These are phyloP conservation scores for Epizoanthus stellaris DNA, from an alignment of 92 coral and sea anemone genomes.

Conservation along the genomic window DNA sequence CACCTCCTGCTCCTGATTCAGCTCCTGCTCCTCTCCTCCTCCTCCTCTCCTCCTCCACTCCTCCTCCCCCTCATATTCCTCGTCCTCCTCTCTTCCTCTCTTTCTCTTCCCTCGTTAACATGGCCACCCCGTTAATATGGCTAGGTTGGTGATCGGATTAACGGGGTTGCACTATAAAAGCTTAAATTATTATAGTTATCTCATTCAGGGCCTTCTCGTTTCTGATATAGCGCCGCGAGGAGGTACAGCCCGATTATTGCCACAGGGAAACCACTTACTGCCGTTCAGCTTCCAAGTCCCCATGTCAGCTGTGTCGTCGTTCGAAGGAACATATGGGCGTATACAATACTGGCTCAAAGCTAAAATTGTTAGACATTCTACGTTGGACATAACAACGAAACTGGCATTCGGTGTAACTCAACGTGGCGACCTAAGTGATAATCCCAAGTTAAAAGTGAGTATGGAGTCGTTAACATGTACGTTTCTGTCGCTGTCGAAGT, in stretches of 20 bases:
- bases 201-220: neutral
- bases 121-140: too few species aligned
- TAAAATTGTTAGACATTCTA: constrained; percentile 11
- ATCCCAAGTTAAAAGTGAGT: constrained; percentile 34
- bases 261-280: constrained; percentile 35
- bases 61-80: too few species aligned
- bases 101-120: neutral
- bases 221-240: constrained; percentile 2
- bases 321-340: constrained; percentile 38
- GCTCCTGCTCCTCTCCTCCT: too few species aligned
- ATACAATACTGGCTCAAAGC: constrained; percentile 39
- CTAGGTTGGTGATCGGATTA: too few species aligned
- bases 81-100: too few species aligned
- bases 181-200: neutral
- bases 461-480: too few species aligned
- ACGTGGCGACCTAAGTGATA: constrained; percentile 4
- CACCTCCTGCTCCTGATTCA: too few species aligned
- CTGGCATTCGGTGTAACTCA: constrained; percentile 25
- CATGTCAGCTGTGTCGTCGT: constrained; percentile 30
- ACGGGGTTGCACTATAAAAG: neutral
- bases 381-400: constrained; percentile 22
- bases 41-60: too few species aligned
- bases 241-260: neutral
- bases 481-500: too few species aligned
- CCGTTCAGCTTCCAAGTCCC: constrained; percentile 42